Percentiles rank a stretch among this genome's conserved stretches.
These are phyloP conservation scores for Hozukius guyotensis DNA, from an alignment of 2,797 vertebrate genomes.

Conservation along the genomic window DNA sequence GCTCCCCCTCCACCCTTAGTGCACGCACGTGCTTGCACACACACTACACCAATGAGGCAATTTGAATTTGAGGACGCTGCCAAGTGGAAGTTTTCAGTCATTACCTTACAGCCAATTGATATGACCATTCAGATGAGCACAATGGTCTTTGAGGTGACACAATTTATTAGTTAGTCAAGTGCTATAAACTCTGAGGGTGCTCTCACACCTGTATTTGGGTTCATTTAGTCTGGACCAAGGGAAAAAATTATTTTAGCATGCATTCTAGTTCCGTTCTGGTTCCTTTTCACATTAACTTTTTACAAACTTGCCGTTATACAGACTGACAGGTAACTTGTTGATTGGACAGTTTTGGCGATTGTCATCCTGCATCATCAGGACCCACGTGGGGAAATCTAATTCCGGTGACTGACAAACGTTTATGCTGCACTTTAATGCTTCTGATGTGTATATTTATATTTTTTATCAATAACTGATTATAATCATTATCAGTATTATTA, in stretches of 20 bases:
- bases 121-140: slow-evolving; percentile 8
- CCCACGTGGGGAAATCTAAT: no score
- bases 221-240: accelerated
- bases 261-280: not conserved
- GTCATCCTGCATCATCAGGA: no score
- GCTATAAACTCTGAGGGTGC: not conserved
- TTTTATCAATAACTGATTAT: no score
- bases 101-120: slow-evolving; percentile 10
- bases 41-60: slow-evolving; percentile 4
- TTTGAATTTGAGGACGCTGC: slow-evolving; percentile 30
- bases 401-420: no score
- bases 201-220: not conserved
- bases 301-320: not conserved
- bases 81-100: slow-evolving; percentile 31
- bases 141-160: not conserved
- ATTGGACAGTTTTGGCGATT: no score
- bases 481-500: no score
- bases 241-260: not conserved
- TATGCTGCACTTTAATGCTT: no score
- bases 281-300: not conserved
- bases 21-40: not conserved
- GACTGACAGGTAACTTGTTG: no score
- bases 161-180: not conserved
- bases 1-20: not conserved
- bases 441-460: no score